Percentiles rank a stretch among this genome's conserved stretches.
Evolutionary conservation across 2,113 vertebrate genomes (phyloP).

Genomic region (Struthidea cinerea): DNA sequence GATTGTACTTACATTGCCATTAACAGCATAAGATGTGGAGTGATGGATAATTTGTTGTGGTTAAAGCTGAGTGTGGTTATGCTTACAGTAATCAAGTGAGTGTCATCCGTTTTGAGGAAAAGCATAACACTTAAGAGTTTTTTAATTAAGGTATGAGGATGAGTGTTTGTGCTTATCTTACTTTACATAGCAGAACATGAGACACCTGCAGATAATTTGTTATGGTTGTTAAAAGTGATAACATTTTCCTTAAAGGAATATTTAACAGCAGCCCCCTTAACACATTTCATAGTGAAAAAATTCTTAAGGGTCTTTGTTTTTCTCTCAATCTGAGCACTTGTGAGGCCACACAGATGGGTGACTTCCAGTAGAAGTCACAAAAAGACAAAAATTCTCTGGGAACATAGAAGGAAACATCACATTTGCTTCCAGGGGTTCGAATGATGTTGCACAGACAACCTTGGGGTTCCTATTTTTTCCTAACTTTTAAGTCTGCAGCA

Average conservation of each 20-base stretch:
- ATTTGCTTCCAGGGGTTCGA: not conserved
- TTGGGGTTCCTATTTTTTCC: not conserved
- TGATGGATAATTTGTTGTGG: constrained; percentile 26
- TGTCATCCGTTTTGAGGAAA: constrained; percentile 21
- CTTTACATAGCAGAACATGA: not conserved
- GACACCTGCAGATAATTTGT: not conserved
- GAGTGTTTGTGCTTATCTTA: not conserved
- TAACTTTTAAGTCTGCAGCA: not conserved
- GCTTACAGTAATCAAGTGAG: constrained; percentile 17
- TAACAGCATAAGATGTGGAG: not conserved
- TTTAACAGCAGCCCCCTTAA: not conserved
- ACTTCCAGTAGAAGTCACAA: not conserved
- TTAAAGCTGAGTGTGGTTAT: constrained; percentile 7
- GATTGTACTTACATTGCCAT: not conserved
- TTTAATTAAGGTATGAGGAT: constrained; percentile 24
- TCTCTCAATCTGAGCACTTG: not conserved
- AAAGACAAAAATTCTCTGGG: not conserved
- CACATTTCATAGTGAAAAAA: not conserved
- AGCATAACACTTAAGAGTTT: not conserved
- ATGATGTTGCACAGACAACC: not conserved
- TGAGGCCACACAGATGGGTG: not conserved
- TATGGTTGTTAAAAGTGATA: not conserved
- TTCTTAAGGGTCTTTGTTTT: not conserved
- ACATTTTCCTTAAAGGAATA: not conserved
- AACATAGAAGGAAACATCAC: not conserved